These are phyloP conservation scores for Notodonta ziczac DNA, from an alignment of 2,888 invertebrate genomes.

Conservation along the genomic window DNA sequence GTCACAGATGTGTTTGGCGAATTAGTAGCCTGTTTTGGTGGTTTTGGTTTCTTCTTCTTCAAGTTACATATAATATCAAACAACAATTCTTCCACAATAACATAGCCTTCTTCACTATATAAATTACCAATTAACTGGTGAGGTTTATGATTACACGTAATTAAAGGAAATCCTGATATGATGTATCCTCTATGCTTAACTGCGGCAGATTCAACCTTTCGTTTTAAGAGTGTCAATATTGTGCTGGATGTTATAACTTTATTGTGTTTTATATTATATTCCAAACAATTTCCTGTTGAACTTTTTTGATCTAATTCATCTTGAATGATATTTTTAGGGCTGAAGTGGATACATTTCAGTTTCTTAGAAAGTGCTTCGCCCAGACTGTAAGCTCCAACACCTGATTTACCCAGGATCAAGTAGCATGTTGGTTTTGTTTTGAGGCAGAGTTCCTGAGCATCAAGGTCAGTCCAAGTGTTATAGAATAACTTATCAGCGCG, in stretches of 20 bases:
- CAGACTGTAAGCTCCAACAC: slow-evolving; percentile 76
- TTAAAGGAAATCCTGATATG: slow-evolving; percentile 86
- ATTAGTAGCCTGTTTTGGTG: slow-evolving; percentile 19
- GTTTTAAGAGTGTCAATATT: slow-evolving; percentile 79
- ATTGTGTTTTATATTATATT: slow-evolving; percentile 83
- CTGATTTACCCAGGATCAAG: slow-evolving; percentile 86
- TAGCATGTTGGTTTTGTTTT: slow-evolving; percentile 82
- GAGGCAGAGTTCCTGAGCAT: slow-evolving; percentile 79
- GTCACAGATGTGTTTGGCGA: slow-evolving; percentile 44
- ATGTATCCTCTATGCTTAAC: slow-evolving; percentile 86
- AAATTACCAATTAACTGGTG: slow-evolving; percentile 48
- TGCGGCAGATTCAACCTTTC: slow-evolving; percentile 76
- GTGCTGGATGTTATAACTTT: slow-evolving; percentile 78
- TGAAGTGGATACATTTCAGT: slow-evolving; percentile 84
- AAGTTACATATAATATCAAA: slow-evolving; percentile 58
- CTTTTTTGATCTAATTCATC: slow-evolving; percentile 85
- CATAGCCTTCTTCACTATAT: slow-evolving; percentile 62
- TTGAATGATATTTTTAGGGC: slow-evolving; percentile 79
- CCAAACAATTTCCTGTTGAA: slow-evolving; percentile 83
- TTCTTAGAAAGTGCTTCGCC: slow-evolving; percentile 84
- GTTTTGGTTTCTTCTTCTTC: slow-evolving; percentile 59
- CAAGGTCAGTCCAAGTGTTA: slow-evolving; percentile 79
- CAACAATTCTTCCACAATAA: slow-evolving; percentile 51
- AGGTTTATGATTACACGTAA: slow-evolving; percentile 65
- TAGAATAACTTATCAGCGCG: slow-evolving; percentile 44